A percentile compares a stretch with the other conserved stretches of the same genome.
Evolutionary conservation across 2,113 vertebrate species (phyloP).

Genomic region (Cryptoleucopteryx plumbea): DNA sequence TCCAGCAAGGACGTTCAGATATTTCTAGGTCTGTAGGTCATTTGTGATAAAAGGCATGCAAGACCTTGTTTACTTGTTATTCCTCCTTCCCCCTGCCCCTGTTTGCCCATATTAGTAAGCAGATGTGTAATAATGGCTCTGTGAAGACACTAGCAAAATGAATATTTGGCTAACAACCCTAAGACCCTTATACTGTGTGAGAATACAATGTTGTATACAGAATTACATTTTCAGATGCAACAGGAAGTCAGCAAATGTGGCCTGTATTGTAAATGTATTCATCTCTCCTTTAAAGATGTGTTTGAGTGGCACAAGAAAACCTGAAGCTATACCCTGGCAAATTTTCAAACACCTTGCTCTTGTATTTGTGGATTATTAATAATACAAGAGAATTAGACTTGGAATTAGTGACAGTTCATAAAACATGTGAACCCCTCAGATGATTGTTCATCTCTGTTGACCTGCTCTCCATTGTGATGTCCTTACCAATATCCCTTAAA

Average conservation of each 20-base stretch:
- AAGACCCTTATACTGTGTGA: not conserved
- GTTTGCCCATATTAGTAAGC: not conserved
- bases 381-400: not conserved
- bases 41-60: not conserved
- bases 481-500: not conserved
- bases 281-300: not conserved
- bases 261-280: not conserved
- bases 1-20: not conserved
- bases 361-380: not conserved
- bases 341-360: not conserved
- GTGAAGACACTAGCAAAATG: not conserved
- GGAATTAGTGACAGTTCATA: not conserved
- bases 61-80: not conserved
- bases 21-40: not conserved
- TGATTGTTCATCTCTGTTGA: not conserved
- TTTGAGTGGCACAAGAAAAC: not conserved
- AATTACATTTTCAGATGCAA: not conserved
- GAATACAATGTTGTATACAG: not conserved
- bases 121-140: not conserved
- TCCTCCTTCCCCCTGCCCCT: not conserved
- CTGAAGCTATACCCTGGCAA: not conserved
- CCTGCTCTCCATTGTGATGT: not conserved
- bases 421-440: not conserved
- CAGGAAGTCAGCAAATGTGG: not conserved
- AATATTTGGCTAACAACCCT: not conserved